A percentile compares a stretch with the other conserved stretches of the same genome.
Conservation (phyloP, 2,888 invertebrate species). For the Drosophila basisetae region DNA sequence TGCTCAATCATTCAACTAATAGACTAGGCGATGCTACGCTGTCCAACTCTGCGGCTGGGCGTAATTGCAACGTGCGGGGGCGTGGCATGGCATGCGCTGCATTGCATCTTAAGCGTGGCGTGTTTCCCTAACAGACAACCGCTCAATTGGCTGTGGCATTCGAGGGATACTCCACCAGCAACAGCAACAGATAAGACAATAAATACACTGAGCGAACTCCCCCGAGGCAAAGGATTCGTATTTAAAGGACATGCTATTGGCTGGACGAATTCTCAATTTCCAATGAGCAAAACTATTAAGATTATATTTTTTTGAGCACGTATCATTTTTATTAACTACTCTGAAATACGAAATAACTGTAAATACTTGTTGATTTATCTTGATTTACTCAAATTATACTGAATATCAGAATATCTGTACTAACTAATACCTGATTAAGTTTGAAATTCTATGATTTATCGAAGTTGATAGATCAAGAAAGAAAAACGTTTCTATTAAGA, state of each 20-base stretch:
- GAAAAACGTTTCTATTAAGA: not conserved
- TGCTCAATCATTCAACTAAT: constrained; percentile 71
- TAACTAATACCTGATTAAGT: not conserved
- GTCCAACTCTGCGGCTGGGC: constrained; percentile 5
- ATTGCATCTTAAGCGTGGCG: constrained; percentile 10
- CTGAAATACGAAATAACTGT: not conserved
- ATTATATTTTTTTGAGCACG: not conserved
- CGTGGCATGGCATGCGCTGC: constrained; percentile 34
- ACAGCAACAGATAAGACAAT: constrained; percentile 14
- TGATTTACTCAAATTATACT: not conserved
- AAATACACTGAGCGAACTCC: constrained; percentile 1
- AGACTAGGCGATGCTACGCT: constrained; percentile 41
- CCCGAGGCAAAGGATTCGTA: not conserved
- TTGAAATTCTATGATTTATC: not conserved
- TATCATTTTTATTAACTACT: not conserved
- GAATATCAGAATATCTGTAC: not conserved
- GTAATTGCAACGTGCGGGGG: constrained; percentile 55
- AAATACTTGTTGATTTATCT: not conserved
- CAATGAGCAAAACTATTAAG: no score
- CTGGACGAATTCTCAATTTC: not conserved
- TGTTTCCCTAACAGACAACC: constrained; percentile 43
- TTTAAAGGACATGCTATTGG: not conserved
- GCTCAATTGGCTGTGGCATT: constrained; percentile 57
- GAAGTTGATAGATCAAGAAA: not conserved
- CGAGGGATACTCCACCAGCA: not conserved